These are phyloP conservation scores for Agraylea sexmaculata DNA, from an alignment of 1,140 invertebrate species.

Conservation along the genomic window DNA sequence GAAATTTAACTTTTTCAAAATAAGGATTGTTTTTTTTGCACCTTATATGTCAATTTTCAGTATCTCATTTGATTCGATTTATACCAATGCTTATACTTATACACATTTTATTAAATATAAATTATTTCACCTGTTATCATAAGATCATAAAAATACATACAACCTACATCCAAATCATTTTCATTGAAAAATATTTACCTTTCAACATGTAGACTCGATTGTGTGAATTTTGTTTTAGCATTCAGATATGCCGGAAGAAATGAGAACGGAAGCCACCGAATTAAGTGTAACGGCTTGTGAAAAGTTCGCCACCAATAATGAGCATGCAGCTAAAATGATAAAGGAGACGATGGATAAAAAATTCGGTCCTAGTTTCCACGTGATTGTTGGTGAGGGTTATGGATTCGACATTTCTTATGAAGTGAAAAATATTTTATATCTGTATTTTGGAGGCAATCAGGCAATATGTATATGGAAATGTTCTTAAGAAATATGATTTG, in stretches of 20 bases:
- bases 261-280: conserved; percentile 79
- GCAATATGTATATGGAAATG: conserved; percentile 88
- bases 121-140: conserved; percentile 28
- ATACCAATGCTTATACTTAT: conserved; percentile 9
- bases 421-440: conserved; percentile 76
- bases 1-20: conserved; percentile 8
- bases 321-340: conserved; percentile 67
- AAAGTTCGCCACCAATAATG: conserved; percentile 71
- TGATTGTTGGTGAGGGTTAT: conserved; percentile 85
- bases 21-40: conserved; percentile 20
- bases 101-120: conserved; percentile 6
- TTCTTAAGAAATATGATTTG: conserved; percentile 35
- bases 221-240: conserved; percentile 40
- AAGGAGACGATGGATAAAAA: conserved; percentile 93
- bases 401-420: conserved; percentile 90
- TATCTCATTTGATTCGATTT: conserved; percentile 17
- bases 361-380: conserved; percentile 86
- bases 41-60: conserved; percentile 17
- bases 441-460: conserved; percentile 85
- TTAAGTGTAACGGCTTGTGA: conserved; percentile 83
- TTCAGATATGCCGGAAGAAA: conserved; percentile 85
- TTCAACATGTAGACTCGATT: background rate
- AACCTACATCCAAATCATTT: background rate
- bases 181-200: conserved; percentile 4
- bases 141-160: conserved; percentile 4